Percentiles rank a stretch among this genome's conserved stretches.
phyloP scores from a whole-genome alignment of 2,888 invertebrate genomes.

The Lycocerus yunnanus region DNA sequence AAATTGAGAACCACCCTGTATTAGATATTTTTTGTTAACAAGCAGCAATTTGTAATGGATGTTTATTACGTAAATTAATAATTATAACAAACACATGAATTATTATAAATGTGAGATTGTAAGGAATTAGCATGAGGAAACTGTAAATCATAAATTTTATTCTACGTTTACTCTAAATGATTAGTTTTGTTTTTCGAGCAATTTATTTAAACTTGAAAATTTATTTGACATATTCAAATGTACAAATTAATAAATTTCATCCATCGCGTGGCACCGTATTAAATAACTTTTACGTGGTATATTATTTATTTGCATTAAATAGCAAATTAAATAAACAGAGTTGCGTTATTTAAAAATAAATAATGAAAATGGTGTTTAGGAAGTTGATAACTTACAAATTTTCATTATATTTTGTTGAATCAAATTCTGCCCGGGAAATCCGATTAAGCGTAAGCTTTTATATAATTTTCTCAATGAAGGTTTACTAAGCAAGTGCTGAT shows the following conservation, averaged over 20 bases:
- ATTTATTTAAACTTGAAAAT: neutral
- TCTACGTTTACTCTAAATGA: neutral
- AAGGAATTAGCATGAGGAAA: neutral
- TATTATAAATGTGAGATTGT: neutral
- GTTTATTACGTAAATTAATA: neutral
- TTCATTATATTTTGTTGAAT: neutral
- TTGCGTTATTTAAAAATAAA: neutral
- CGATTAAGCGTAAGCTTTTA: conserved; percentile 13
- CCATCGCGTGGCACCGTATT: neutral
- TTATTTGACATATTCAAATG: neutral
- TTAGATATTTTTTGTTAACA: neutral
- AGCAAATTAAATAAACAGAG: neutral
- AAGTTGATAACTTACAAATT: conserved; percentile 12
- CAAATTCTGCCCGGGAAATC: conserved; percentile 1
- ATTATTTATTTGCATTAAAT: neutral
- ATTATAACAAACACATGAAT: neutral
- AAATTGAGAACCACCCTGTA: no score
- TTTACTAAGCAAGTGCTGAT: neutral
- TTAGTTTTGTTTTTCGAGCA: neutral
- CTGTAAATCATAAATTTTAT: neutral
- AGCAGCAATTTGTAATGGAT: neutral
- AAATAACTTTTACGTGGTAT: neutral
- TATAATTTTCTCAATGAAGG: conserved; percentile 11
- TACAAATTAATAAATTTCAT: neutral
- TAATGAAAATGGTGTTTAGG: conserved; percentile 1